Evolutionary conservation across 2,797 vertebrate species (phyloP).

Genomic region (Hippopotamyrus pictus): DNA sequence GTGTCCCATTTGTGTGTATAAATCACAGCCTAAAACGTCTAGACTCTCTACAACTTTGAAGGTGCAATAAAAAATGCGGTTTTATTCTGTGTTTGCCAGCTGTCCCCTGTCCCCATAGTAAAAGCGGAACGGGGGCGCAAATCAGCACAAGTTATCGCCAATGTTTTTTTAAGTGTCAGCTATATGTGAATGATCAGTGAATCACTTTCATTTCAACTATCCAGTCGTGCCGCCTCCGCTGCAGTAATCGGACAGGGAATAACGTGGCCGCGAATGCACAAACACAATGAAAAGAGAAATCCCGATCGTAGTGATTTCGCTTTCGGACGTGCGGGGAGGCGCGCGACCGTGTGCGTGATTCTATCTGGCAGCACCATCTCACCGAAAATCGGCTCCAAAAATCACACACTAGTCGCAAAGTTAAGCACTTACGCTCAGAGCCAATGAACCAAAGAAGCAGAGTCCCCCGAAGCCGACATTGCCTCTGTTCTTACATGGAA

Average conservation of each 20-base stretch:
- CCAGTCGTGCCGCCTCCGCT: background rate
- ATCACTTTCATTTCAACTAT: background rate
- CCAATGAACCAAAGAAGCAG: background rate
- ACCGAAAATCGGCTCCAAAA: background rate
- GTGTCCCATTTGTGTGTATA: background rate
- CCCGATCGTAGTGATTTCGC: background rate
- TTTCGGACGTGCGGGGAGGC: background rate
- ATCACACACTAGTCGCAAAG: background rate
- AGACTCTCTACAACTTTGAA: background rate
- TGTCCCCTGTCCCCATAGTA: background rate
- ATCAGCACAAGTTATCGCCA: background rate
- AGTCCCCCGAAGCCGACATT: background rate
- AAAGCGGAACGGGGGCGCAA: background rate
- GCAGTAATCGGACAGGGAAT: background rate
- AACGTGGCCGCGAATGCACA: background rate
- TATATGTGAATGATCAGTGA: background rate
- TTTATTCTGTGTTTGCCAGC: background rate
- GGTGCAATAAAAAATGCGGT: background rate
- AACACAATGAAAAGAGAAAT: background rate
- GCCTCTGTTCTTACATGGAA: background rate
- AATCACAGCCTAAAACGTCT: background rate
- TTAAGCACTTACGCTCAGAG: constrained; percentile 14
- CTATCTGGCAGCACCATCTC: background rate
- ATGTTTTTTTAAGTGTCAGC: background rate
- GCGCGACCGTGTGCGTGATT: background rate